These are phyloP conservation scores for Amniataba percoides DNA, from an alignment of 2,797 vertebrate species.

Conservation along the genomic window DNA sequence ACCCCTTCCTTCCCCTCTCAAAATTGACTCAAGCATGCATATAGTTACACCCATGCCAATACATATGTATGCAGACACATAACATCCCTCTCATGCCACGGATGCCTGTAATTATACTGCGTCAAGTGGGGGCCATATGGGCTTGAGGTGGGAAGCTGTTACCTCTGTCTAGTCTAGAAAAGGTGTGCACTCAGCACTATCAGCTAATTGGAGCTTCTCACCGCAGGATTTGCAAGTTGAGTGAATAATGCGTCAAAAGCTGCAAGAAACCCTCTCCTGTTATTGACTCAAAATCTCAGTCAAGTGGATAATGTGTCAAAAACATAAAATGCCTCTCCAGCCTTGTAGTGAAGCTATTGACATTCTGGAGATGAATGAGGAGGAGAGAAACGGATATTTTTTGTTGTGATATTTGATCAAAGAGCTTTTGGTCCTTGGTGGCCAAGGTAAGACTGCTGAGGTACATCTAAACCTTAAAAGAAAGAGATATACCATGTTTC, in stretches of 20 bases:
- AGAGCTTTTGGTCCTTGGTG: constrained; percentile 70
- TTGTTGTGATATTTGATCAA: constrained; percentile 74
- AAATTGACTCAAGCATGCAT: constrained; percentile 58
- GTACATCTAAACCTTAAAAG: constrained; percentile 44
- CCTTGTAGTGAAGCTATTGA: constrained; percentile 65
- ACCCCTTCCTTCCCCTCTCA: constrained; percentile 57
- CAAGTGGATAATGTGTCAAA: constrained; percentile 77
- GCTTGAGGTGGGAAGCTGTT: constrained; percentile 76
- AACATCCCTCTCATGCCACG: constrained; percentile 66
- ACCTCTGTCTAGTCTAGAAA: constrained; percentile 73
- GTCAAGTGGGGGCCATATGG: constrained; percentile 79
- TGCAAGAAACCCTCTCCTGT: constrained; percentile 57
- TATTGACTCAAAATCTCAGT: constrained; percentile 76
- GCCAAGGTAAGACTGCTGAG: constrained; percentile 41
- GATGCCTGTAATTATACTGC: constrained; percentile 81
- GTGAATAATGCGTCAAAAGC: constrained; percentile 80
- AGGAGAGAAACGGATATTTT: constrained; percentile 57
- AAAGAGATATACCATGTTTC: constrained; percentile 36
- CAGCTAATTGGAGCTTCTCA: constrained; percentile 83
- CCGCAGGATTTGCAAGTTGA: constrained; percentile 79
- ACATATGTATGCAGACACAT: constrained; percentile 43
- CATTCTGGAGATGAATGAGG: constrained; percentile 60
- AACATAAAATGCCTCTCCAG: constrained; percentile 51
- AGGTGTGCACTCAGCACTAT: constrained; percentile 81
- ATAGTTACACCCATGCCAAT: constrained; percentile 42